Evolutionary conservation across 2,888 invertebrate species (phyloP).

Genomic region (Ophonus ardosiacus): DNA sequence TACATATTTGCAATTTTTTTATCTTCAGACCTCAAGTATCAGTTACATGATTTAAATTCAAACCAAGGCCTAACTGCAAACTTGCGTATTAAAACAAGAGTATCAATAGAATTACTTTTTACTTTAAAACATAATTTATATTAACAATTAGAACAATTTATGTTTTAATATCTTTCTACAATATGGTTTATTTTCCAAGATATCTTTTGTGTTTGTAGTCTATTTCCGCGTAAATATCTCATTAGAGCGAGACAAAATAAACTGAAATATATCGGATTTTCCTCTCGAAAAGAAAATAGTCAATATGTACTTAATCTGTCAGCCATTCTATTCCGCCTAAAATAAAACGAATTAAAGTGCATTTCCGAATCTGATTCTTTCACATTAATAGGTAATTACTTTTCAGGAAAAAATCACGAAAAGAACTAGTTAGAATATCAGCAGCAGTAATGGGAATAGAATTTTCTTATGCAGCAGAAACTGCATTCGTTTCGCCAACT

Average conservation of each 20-base stretch:
- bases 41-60: too few relatives aligned
- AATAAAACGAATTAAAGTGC: conserved; percentile 37
- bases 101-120: too few relatives aligned
- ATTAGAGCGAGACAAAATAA: conserved; percentile 11
- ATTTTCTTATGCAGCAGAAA: conserved; percentile 98
- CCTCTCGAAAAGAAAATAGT: conserved; percentile 28
- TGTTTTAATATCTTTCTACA: too few relatives aligned
- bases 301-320: conserved; percentile 36
- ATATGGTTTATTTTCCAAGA: background rate
- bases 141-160: too few relatives aligned
- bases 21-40: too few relatives aligned
- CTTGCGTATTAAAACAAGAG: too few relatives aligned
- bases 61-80: too few relatives aligned
- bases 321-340: conserved; percentile 6
- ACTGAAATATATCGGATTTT: background rate
- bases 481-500: conserved; percentile 97
- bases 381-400: background rate
- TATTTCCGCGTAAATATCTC: conserved; percentile 6
- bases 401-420: conserved; percentile 81
- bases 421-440: conserved; percentile 91
- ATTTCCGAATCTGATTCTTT: background rate
- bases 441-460: conserved; percentile 98
- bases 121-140: too few relatives aligned
- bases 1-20: too few relatives aligned
- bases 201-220: background rate